These are phyloP conservation scores for Pseudomyrmex concolor DNA, from an alignment of 1,140 invertebrate genomes.

Conservation along the genomic window DNA sequence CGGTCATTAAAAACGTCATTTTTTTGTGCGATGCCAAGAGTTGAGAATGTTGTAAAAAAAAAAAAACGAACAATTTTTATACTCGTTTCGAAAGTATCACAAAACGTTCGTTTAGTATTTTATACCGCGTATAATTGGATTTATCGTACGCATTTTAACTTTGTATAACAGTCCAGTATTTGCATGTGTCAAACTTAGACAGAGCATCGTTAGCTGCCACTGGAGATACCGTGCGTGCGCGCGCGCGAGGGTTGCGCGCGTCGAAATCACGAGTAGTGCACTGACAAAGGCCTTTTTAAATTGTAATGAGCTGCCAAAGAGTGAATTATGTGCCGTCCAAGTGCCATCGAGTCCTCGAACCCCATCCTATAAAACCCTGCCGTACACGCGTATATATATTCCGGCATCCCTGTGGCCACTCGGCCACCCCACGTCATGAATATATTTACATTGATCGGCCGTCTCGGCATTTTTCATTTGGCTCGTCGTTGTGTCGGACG, in stretches of 20 bases:
- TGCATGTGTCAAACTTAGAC: background rate
- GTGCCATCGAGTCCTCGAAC: conserved; percentile 79
- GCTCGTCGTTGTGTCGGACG: conserved; percentile 74
- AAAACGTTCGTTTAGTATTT: too few species aligned
- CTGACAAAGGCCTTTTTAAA: conserved; percentile 84
- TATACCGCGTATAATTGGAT: background rate
- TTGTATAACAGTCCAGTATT: background rate
- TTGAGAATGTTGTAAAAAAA: background rate
- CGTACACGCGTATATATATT: conserved; percentile 59
- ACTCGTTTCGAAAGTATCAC: conserved; percentile 24
- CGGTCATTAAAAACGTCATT: background rate
- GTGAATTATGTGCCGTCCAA: conserved; percentile 84
- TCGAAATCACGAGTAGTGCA: conserved; percentile 73
- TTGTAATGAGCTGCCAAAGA: conserved; percentile 86
- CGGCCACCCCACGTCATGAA: conserved; percentile 84
- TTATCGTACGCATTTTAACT: background rate
- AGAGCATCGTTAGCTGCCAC: conserved; percentile 5
- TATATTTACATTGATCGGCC: conserved; percentile 86
- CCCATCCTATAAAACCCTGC: conserved; percentile 71
- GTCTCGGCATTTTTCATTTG: conserved; percentile 85
- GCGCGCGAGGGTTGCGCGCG: conserved; percentile 45
- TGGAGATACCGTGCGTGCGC: background rate
- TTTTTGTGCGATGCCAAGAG: background rate
- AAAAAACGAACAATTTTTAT: background rate
- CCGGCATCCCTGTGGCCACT: conserved; percentile 73